Percentiles rank a stretch among this genome's conserved stretches.
These are phyloP conservation scores for Bucorvus abyssinicus DNA, from an alignment of 2,797 vertebrate genomes.

Conservation along the genomic window DNA sequence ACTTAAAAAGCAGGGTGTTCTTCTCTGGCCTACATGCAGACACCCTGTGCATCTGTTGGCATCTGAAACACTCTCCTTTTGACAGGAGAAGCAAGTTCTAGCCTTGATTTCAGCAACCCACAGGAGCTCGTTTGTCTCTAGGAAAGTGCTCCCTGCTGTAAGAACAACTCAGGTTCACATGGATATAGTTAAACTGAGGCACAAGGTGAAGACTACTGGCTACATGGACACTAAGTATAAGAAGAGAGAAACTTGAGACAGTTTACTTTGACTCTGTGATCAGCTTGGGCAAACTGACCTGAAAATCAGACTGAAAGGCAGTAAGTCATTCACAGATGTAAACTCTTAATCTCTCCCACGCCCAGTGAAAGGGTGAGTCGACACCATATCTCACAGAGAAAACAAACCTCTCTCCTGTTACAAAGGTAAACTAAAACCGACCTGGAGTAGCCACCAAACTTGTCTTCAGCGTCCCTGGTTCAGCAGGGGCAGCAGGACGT, in stretches of 20 bases:
- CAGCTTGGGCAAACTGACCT: conserved; percentile 14
- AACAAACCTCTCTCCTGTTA: background rate
- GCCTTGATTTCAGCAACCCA: background rate
- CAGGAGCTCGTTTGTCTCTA: background rate
- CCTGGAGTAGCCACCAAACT: conserved; percentile 95
- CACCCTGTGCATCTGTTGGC: background rate
- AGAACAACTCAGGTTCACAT: background rate
- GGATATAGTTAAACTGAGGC: background rate
- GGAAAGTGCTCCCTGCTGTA: background rate
- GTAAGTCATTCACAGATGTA: background rate
- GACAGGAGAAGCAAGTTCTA: background rate
- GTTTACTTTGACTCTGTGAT: background rate
- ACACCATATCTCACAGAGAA: background rate
- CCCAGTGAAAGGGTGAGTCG: background rate
- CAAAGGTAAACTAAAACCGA: conserved; percentile 50
- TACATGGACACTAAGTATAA: background rate
- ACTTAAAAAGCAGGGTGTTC: background rate
- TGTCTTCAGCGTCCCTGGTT: conserved; percentile 92
- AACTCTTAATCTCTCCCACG: conserved; percentile 19
- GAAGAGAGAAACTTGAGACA: background rate
- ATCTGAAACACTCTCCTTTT: background rate
- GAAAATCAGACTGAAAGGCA: background rate
- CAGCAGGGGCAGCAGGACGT: conserved; percentile 89
- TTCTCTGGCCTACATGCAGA: background rate
- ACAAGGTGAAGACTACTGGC: background rate